Base-by-base conservation (phyloP, 2,888 invertebrate genomes). In the Patella depressa region DNA sequence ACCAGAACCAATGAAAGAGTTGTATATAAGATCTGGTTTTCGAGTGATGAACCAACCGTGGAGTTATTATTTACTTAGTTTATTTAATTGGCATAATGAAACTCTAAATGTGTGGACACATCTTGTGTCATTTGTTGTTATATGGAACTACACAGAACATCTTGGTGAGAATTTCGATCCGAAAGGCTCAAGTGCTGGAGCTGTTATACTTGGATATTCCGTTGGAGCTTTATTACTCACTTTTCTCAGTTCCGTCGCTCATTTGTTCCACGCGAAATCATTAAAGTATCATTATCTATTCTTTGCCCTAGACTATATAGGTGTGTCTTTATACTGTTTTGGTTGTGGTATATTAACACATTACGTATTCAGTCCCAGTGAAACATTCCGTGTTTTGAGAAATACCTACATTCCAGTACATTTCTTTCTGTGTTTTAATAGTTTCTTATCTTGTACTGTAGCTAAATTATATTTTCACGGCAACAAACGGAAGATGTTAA, bases 291-390 rank as follows among this genome's bases (percentile, higher is more conserved):
- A 87, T 74, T 86, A 84, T 73, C 71, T 75, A 17, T 84, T 82
- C 72, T 86, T 81, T 76, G 82, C 82, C 73, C 12, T 81, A 45
- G 87, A 87, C 71, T 87, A 85, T 77, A 78, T 80, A 14, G 87
- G 84, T 2, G 83, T 86, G 5, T 84, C 83, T 4, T 75, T 83
- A 17, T 82, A 84, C 65, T 79, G 78, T 3, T 71, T 84, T 3
- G 86, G 85, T 9, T 79, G 75, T 12, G 79, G 81, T 57, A 73
- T 83, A 17, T 45, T 84, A 29, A 65, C 80, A 19, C 83, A 83
- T 71, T 79, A 83, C 72, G 74, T 77, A 24, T 78, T 81, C 2
- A 82, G 81, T 45, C 76, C 79, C 17, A 45, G 71, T 14, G 70
- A 72, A 11, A 78, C 79, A 65, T 83, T 79, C 53, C 19, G 17